Percentiles rank a stretch among this genome's conserved stretches.
Conservation (phyloP, 2,888 invertebrate species). For the Lutraria lutraria region DNA sequence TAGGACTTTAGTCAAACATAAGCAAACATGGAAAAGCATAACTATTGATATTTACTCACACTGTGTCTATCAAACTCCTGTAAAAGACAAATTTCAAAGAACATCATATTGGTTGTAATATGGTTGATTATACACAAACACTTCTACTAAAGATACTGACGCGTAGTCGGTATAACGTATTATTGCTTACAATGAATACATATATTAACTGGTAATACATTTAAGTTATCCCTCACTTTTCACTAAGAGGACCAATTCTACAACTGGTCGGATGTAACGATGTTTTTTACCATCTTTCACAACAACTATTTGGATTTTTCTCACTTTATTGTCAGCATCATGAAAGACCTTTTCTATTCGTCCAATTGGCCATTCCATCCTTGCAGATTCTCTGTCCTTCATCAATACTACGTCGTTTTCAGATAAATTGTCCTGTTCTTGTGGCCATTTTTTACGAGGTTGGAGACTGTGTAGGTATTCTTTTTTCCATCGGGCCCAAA, state of each 20-base stretch:
- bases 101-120: no score
- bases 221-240: background rate
- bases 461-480: constrained; percentile 58
- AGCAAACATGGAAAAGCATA: no score
- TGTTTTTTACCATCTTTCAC: constrained; percentile 26
- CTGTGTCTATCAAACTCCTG: no score
- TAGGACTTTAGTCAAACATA: no score
- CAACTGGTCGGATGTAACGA: constrained; percentile 25
- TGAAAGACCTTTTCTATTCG: constrained; percentile 34
- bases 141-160: no score
- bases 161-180: no score
- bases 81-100: no score
- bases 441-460: constrained; percentile 47
- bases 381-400: constrained; percentile 2
- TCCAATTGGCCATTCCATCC: constrained; percentile 48
- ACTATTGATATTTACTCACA: no score
- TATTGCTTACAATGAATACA: no score
- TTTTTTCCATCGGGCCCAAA: constrained; percentile 57
- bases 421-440: background rate
- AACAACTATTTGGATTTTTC: constrained; percentile 32
- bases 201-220: background rate
- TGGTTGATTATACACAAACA: no score
- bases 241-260: background rate
- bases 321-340: constrained; percentile 18
- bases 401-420: constrained; percentile 43